phyloP scores from a whole-genome alignment of 2,888 invertebrate species.

The Pterostichus madidus region DNA sequence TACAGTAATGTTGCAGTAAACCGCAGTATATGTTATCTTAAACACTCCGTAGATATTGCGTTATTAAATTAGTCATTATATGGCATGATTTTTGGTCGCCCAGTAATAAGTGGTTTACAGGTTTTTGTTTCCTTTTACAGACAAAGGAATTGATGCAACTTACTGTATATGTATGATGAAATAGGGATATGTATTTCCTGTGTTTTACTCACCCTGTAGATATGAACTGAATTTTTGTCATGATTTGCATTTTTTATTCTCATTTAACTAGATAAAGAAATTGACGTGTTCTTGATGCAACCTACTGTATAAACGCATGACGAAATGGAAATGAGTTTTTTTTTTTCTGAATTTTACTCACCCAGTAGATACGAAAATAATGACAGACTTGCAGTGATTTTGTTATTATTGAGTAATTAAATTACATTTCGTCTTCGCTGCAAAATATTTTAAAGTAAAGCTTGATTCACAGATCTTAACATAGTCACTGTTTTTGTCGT shows the following conservation, averaged over 20 bases:
- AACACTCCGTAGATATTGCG: constrained; percentile 37
- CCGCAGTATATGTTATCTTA: constrained; percentile 13
- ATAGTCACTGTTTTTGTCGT: too few species aligned
- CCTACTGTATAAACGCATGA: neutral
- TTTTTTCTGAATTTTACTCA: neutral
- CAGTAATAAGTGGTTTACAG: constrained; percentile 20
- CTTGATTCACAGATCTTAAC: too few species aligned
- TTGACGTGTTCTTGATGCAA: neutral
- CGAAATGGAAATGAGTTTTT: neutral
- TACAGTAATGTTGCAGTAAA: constrained; percentile 1
- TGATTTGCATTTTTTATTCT: constrained; percentile 13
- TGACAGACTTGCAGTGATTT: too few species aligned
- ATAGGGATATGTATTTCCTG: neutral
- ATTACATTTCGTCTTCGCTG: neutral
- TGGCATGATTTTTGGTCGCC: constrained; percentile 22
- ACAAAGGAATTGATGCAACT: constrained; percentile 1
- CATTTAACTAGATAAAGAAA: neutral
- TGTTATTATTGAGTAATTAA: too few species aligned
- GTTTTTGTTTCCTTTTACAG: neutral
- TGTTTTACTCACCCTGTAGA: neutral
- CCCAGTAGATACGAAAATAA: neutral
- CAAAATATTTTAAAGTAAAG: too few species aligned
- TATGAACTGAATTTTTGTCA: neutral
- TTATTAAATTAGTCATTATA: neutral
- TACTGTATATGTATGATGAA: constrained; percentile 14